Base-by-base conservation (phyloP, 1,140 invertebrate genomes). In the Drosophila willistoni region DNA sequence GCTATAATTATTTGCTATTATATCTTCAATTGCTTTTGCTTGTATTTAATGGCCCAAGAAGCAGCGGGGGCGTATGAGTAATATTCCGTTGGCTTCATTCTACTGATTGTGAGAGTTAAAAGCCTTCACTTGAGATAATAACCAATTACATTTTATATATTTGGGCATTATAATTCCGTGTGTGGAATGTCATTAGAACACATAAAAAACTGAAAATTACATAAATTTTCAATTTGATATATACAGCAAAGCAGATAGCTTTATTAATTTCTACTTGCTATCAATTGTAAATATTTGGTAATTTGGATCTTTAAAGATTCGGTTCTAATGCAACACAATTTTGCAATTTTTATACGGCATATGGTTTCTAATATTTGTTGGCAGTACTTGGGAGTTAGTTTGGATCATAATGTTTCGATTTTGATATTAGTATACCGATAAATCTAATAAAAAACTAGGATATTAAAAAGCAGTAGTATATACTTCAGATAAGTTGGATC, bases 61-160 rank as follows among this genome's bases (percentile, higher is more conserved):
- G 68, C 68, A 51, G 57, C 29, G 29, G 29, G 44, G 82, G 68
- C 82, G 83, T 82, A 79, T 82, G 67, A 63, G 67, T 73, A 87
- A 82, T 87, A 68, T 59, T 67, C 68, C 68, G 61, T 61, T 42
- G 39, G 29, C 65, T 41, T 67, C 36, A 39, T 12, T 13, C 69
- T 68, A 68, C 42, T 34, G 17, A n/a, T n/a, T n/a, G n/a, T n/a
- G n/a, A 19, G 19, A 51, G 17, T 51, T 51, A 51, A 19, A 5
- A 10, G 10, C 9, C 12, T 9, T 9, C 44, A 51, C 44, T 51
- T 22, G 3, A 7, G 17, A 12, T 51, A 47, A 19, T 47, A 47
- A 47, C 14, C 2, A 17, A 17, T 47, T 19, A 51, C 44, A 22
- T 39, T 39, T 39, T 39, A 12, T 39, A 39, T 39, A 12, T 3